Evolutionary conservation across 2,797 vertebrate species (phyloP), one percentile per base, ranked within the genome.

Genomic region (Sebastolobus alascanus): DNA sequence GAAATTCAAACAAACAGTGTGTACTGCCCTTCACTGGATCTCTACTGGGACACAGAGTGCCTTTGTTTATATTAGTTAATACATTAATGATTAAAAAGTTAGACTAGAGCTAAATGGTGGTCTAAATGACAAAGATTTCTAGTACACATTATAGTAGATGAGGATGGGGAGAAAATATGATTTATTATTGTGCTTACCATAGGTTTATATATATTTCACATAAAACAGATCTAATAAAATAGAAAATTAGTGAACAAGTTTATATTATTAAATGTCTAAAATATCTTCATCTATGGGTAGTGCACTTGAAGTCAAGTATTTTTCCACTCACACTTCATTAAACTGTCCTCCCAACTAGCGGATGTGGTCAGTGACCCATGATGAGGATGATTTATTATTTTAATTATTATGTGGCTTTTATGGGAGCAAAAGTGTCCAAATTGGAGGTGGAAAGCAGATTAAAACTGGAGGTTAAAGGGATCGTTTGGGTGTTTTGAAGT

Each of bases 1-100:
- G 80, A 84, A 90, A 52, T 50, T 68, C 60, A 83, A 89, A 90
- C 66, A 82, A 88, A 90, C 87, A 18, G 14, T 2, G 4, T 77
- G 77, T 68, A 4, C 78, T 43, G 5, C 64, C 50, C 31, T 38
- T 18, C 11, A 8, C 27, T 20, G 56, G 25, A 25, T 27, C 50
- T 46, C 33, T 20, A 3, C 10, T 77, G 52, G 79, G 27, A 68
- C 16, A 16, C 33, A 74, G 9, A 11, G 1, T 38, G 4, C 14
- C 20, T 18, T 0, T 4, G 9, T 73, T 67, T 43, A 29, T 11
- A 55, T 86, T 61, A 77, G 61, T 82, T 25, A 25, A 25, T 25
- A 25, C 25, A 25, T 25, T 25, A 20, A 18, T 37, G 13, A 65
- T 55, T 22, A 29, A 20, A 40, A 8, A 31, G 9, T 13, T 46